Evolutionary conservation across 2,888 invertebrate species (phyloP), one percentile per base, ranked within the genome.

Genomic region (Sisyra terminalis): DNA sequence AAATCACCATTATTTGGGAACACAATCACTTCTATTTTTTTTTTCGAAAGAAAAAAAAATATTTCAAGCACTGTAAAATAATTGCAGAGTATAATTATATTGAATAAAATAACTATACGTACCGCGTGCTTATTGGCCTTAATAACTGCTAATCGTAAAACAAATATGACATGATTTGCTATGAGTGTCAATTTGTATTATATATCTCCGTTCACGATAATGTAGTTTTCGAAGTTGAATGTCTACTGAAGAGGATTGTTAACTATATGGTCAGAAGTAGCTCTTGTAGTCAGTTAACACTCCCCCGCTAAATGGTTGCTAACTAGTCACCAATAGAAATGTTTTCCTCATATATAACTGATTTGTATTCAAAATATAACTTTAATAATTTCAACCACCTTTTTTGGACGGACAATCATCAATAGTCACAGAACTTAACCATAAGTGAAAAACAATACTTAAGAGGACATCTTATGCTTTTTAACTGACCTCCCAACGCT

Each of bases 291-390:
- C 35, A 34, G 34, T 42, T 42, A 29, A 42, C 42, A 42, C 42
- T 42, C 42, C 42, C 42, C 42, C 42, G 42, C 42, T 42, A 42
- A 42, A 34, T 42, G 24, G 24, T 14, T 29, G 17, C 29, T 24
- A 14, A 35, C 29, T 42, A 14, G 18, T 34, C 41, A 35, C 30
- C 34, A 42, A 29, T 14, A 13, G 24, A 24, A 24, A 24, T 24
- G 24, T 24, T 24, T 24, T 24, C 24, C 3, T 24, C 24, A 24
- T 24, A 24, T 24, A 24, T 24, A 24, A 24, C 24, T 24, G 5
- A 24, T 24, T 24, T 24, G 24, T 24, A 24, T 24, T 24, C 24
- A 24, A 24, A 24, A 24, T 24, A 24, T 24, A 24, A 5, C 24
- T 24, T 24, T 24, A 24, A 24, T 24, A 24, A 24, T 5, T 24